Evolutionary conservation across 1,140 invertebrate genomes (phyloP).

Genomic region (Caerostris darwini): DNA sequence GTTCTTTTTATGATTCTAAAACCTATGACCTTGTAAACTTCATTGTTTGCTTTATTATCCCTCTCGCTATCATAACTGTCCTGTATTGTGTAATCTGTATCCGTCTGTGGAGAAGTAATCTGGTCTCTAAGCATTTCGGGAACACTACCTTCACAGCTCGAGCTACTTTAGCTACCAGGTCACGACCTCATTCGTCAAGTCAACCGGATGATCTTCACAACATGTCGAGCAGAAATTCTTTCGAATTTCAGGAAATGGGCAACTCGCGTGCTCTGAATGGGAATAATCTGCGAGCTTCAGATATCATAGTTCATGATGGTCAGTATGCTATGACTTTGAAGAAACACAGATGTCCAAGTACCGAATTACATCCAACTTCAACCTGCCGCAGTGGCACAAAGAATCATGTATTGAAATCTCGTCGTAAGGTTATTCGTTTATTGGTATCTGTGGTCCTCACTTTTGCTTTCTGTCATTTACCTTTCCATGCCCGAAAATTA

Average conservation of each 20-base stretch:
- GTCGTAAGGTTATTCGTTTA: slow-evolving; percentile 85
- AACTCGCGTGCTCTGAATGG: slow-evolving; percentile 50
- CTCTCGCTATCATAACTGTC: slow-evolving; percentile 88
- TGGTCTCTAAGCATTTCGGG: slow-evolving; percentile 68
- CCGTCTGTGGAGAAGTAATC: slow-evolving; percentile 85
- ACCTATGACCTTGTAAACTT: slow-evolving; percentile 90
- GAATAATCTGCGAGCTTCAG: slow-evolving; percentile 64
- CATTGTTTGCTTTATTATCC: slow-evolving; percentile 88
- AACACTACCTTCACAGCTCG: slow-evolving; percentile 51
- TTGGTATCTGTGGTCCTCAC: slow-evolving; percentile 90
- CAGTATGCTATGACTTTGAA: slow-evolving; percentile 71
- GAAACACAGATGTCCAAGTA: slow-evolving; percentile 58
- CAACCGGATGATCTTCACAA: slow-evolving; percentile 51
- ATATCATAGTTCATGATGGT: slow-evolving; percentile 73
- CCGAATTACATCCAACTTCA: slow-evolving; percentile 66
- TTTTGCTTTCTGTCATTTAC: slow-evolving; percentile 92
- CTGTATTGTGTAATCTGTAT: slow-evolving; percentile 88
- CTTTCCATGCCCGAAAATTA: slow-evolving; percentile 91
- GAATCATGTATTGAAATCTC: slow-evolving; percentile 79
- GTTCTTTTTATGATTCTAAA: slow-evolving; percentile 89
- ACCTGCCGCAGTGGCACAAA: slow-evolving; percentile 58
- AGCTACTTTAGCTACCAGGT: slow-evolving; percentile 40
- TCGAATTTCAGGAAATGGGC: slow-evolving; percentile 22
- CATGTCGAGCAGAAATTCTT: slow-evolving; percentile 48
- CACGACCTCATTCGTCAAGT: slow-evolving; percentile 21